Percentiles rank a stretch among this genome's conserved stretches.
These are phyloP conservation scores for Glandiceps talaboti DNA, from an alignment of 53 echinoderm and acorn worm species.

Conservation along the genomic window DNA sequence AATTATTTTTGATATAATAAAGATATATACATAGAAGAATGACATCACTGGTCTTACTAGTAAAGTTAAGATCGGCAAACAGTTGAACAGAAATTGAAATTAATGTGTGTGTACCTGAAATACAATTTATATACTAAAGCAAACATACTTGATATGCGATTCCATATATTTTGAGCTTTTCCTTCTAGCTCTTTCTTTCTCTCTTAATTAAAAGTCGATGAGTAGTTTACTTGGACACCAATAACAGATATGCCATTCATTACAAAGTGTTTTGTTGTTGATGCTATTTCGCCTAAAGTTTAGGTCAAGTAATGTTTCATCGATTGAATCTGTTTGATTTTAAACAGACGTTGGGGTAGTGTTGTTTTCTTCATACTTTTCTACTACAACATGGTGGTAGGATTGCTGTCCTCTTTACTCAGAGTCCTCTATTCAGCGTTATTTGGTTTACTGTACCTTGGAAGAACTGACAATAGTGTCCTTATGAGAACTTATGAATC, in stretches of 20 bases:
- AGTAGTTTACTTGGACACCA: neutral
- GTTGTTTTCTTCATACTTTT: neutral
- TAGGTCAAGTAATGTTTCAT: neutral
- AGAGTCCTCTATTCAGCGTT: neutral
- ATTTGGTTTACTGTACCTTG: neutral
- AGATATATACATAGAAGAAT: too few relatives aligned
- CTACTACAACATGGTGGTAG: neutral
- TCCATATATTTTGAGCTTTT: too few relatives aligned
- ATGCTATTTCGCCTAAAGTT: too few relatives aligned
- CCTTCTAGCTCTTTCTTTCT: constrained; percentile 1
- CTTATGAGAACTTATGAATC: neutral
- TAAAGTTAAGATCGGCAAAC: too few relatives aligned
- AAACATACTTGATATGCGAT: too few relatives aligned
- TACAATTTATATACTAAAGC: too few relatives aligned
- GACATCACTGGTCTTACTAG: too few relatives aligned
- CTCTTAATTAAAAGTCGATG: neutral
- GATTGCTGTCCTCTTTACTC: neutral
- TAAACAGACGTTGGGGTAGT: neutral
- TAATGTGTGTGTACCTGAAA: too few relatives aligned
- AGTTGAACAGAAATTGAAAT: too few relatives aligned
- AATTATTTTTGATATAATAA: too few relatives aligned
- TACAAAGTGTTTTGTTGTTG: neutral
- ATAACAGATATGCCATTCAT: neutral
- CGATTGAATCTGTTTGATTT: too few relatives aligned
- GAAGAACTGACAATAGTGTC: neutral